phyloP scores from a whole-genome alignment of 1,140 invertebrate species.

The Hyposmocoma kahamanoa region DNA sequence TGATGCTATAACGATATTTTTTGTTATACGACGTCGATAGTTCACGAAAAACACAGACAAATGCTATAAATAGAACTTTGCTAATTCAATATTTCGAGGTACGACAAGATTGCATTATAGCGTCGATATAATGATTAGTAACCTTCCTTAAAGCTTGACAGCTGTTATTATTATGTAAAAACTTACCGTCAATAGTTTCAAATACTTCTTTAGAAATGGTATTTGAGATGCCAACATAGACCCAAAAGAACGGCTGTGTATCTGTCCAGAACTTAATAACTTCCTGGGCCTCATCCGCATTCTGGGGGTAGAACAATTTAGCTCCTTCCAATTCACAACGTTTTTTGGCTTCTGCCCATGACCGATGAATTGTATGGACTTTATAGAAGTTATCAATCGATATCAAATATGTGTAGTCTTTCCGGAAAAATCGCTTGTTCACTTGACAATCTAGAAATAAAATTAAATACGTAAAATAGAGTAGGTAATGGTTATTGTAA shows the following conservation, averaged over 20 bases:
- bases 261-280: conserved; percentile 36
- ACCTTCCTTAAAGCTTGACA: too few relatives aligned
- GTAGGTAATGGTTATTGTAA: background rate
- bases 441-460: conserved; percentile 28
- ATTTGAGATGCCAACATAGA: conserved; percentile 44
- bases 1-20: too few relatives aligned
- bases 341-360: conserved; percentile 37
- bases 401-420: conserved; percentile 37
- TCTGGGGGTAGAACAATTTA: conserved; percentile 43
- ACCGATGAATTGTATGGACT: conserved; percentile 38
- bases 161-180: background rate
- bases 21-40: too few relatives aligned
- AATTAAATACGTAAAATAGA: background rate
- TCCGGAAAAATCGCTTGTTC: conserved; percentile 33
- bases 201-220: conserved; percentile 40
- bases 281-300: conserved; percentile 30
- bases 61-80: too few relatives aligned
- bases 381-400: conserved; percentile 42
- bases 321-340: conserved; percentile 43
- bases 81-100: too few relatives aligned
- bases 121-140: too few relatives aligned
- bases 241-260: conserved; percentile 27
- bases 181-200: conserved; percentile 30
- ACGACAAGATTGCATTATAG: too few relatives aligned
- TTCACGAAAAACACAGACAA: too few relatives aligned